Base-by-base conservation (phyloP, 2,888 invertebrate species). In the Patella ulyssiponensis region DNA sequence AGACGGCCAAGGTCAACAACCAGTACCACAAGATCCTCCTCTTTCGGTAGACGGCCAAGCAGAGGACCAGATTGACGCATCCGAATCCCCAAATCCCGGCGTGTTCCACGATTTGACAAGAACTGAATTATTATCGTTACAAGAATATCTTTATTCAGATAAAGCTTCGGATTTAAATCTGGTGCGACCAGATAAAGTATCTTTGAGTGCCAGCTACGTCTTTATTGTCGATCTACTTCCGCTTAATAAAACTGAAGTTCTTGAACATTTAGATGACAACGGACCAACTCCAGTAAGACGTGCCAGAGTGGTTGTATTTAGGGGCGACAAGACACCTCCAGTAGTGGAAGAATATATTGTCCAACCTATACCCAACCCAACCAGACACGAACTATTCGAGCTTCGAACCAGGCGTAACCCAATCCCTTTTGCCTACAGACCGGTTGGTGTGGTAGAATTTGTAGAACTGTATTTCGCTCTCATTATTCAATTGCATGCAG, bases 321-420 rank as follows among this genome's bases (percentile, higher is more conserved):
- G 86, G 15, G 87, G 87, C 11, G 86, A 87, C 56, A 64, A 78
- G 27, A 12, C 51, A 4, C 77, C 81, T 0, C 86, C 87, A 1
- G 79, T 74, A 11, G 82, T 85, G 1, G 83, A 86, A 69, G 88
- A 88, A 79, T 86, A 85, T 64, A 76, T 82, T 11, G 86, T 88
- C 0, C 86, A 86, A 9, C 87, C 87, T 3, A 76, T 88, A 52
- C 86, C 87, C 7, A 79, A 86, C 2, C 86, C 87, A 2, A 77
- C 56, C 0, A 53, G 72, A 14, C 75, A 74, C 71, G 75, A 80
- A 17, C 81, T 84, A 53, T 69, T 82, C n/a, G 71, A 73, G 15
- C 72, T 74, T 2, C 73, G 73, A 15, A 74, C 69, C n/a, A 76
- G 78, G 33, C 69, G 73, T 44, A 78, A 81, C 69, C 81, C 83